Percentiles rank a stretch among this genome's conserved stretches.
Evolutionary conservation across 1,140 invertebrate genomes (phyloP).

Genomic region (Dendrolimus kikuchii): DNA sequence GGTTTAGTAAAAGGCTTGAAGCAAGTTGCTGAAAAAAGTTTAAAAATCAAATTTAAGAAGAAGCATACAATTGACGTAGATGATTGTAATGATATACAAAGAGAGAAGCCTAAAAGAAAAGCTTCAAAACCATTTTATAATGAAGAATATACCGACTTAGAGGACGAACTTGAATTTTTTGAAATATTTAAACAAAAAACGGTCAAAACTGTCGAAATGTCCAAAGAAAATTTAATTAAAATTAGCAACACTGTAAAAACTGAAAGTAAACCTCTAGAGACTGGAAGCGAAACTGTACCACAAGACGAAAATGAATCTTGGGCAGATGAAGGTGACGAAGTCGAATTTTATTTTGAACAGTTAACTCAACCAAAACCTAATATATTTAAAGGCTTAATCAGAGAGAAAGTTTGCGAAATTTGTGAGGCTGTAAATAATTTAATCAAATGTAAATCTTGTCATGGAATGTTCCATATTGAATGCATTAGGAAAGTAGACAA

Average conservation of each 20-base stretch:
- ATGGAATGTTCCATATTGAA: slow-evolving; percentile 69
- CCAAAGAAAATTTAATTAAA: slow-evolving; percentile 3
- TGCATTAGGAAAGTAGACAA: slow-evolving; percentile 53
- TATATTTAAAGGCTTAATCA: slow-evolving; percentile 75
- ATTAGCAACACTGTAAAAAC: neutral
- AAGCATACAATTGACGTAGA: slow-evolving; percentile 35
- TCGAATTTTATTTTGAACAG: slow-evolving; percentile 49
- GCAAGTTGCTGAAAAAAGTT: slow-evolving; percentile 21
- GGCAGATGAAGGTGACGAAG: slow-evolving; percentile 30
- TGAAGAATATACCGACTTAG: slow-evolving; percentile 49
- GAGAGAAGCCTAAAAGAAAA: slow-evolving; percentile 55
- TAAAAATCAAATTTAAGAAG: slow-evolving; percentile 36
- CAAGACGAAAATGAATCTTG: slow-evolving; percentile 9
- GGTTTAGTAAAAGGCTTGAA: slow-evolving; percentile 50
- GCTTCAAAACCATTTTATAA: slow-evolving; percentile 44
- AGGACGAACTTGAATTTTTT: slow-evolving; percentile 45
- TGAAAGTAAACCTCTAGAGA: neutral
- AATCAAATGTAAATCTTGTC: slow-evolving; percentile 77
- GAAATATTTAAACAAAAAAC: slow-evolving; percentile 31
- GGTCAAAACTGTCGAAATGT: slow-evolving; percentile 2
- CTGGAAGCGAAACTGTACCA: slow-evolving; percentile 6
- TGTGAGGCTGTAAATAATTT: slow-evolving; percentile 76
- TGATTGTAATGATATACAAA: slow-evolving; percentile 20
- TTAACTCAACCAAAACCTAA: slow-evolving; percentile 64
- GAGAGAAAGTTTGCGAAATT: slow-evolving; percentile 78